These are phyloP conservation scores for Spondyliosoma cantharus DNA, from an alignment of 2,797 vertebrate genomes.

Conservation along the genomic window DNA sequence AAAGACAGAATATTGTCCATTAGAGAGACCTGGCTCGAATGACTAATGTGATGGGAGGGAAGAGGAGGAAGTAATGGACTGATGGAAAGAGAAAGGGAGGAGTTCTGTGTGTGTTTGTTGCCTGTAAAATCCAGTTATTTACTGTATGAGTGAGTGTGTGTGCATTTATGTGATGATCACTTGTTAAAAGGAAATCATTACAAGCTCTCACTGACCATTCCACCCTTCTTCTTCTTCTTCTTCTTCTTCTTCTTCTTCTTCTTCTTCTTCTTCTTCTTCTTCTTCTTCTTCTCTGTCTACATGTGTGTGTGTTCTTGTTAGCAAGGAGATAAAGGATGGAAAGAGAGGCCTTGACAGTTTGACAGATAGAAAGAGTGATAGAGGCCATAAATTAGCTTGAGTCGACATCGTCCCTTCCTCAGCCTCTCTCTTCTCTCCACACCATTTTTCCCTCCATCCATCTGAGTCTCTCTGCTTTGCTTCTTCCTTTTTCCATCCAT, in stretches of 20 bases:
- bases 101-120: slow-evolving; percentile 4
- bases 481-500: not conserved
- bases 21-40: slow-evolving; percentile 1
- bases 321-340: not conserved
- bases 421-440: not conserved
- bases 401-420: not conserved
- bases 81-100: not conserved
- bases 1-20: not conserved
- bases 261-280: too few species aligned
- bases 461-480: not conserved
- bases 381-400: not conserved
- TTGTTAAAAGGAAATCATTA: slow-evolving; percentile 24
- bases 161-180: slow-evolving; percentile 21
- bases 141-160: slow-evolving; percentile 20
- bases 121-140: slow-evolving; percentile 13
- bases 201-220: slow-evolving; percentile 4
- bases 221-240: too few species aligned
- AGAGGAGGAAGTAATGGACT: not conserved
- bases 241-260: not conserved
- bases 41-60: not conserved
- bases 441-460: too few species aligned
- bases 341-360: not conserved
- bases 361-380: not conserved
- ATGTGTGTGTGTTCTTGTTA: slow-evolving; percentile 22
- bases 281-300: not conserved